Percentiles rank a stretch among this genome's conserved stretches.
These are phyloP conservation scores for Oscheius sp. DNA, from an alignment of 1,140 invertebrate species.

Conservation along the genomic window DNA sequence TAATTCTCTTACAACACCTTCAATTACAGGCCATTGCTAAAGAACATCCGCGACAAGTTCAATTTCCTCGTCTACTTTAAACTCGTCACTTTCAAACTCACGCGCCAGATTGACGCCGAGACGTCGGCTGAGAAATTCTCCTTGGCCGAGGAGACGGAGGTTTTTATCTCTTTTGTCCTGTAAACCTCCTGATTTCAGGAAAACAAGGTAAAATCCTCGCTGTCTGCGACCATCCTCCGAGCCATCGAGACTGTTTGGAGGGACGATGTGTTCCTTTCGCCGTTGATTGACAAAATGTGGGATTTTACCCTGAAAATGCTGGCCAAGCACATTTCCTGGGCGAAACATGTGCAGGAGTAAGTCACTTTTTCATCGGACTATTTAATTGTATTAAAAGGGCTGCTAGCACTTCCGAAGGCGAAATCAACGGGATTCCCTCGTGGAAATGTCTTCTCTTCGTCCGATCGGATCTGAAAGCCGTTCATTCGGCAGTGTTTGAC, in stretches of 20 bases:
- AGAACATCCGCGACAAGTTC: slow-evolving; percentile 38
- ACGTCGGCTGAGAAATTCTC: background rate
- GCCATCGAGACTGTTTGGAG: slow-evolving; percentile 32
- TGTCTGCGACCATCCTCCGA: slow-evolving; percentile 66
- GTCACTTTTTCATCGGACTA: slow-evolving; percentile 5
- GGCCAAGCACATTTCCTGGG: slow-evolving; percentile 74
- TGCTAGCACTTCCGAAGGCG: background rate
- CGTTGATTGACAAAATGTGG: slow-evolving; percentile 74
- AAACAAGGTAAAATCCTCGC: slow-evolving; percentile 36
- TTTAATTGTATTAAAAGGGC: background rate
- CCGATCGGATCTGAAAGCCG: slow-evolving; percentile 12
- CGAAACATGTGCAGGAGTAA: slow-evolving; percentile 61
- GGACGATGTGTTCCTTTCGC: slow-evolving; percentile 32
- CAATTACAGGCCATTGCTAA: slow-evolving; percentile 15
- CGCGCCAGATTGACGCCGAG: slow-evolving; percentile 7
- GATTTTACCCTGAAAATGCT: slow-evolving; percentile 79
- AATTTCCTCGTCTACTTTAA: slow-evolving; percentile 42
- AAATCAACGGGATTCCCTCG: background rate
- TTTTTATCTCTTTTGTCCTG: slow-evolving; percentile 13
- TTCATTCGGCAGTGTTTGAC: slow-evolving; percentile 63
- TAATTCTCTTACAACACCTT: background rate
- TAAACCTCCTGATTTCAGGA: background rate
- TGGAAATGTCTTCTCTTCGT: background rate
- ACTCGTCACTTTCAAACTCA: slow-evolving; percentile 7
- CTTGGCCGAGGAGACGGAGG: background rate